Evolutionary conservation across 2,797 vertebrate species (phyloP), one percentile per base, ranked within the genome.

Genomic region (Hypotaenidia okinawae): DNA sequence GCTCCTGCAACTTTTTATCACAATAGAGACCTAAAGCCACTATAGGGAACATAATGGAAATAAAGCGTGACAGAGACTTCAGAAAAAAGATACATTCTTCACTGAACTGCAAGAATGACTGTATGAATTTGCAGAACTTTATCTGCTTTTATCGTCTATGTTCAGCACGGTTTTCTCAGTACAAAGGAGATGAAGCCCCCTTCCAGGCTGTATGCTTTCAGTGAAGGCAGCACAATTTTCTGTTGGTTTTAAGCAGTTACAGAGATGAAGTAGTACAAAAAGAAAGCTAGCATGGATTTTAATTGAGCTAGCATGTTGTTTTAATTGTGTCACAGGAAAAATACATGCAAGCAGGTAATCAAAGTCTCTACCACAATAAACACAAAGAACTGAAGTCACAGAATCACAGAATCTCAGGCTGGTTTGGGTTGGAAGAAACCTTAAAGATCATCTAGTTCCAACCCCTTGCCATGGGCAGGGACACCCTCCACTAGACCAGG

Each of bases 1-100:
- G 97, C 96, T 93, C 91, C 90, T 49, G 96, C 85, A 96, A 94
- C 95, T 97, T 90, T 76, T 7, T 59, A 89, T 5, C 62, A 73
- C 57, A 89, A 25, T 5, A 94, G 67, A 93, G 39, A 24, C 21
- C 24, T 17, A 35, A 63, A 80, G 72, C 67, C 58, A 87, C 76
- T 45, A 39, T 2, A 84, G 30, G 51, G 77, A 91, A 75, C 28
- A 41, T 67, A 75, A 82, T 3, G 25, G 64, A 94, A 82, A 91
- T 45, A 89, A 19, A 70, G 57, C 28, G 52, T 10, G 23, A 86
- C 24, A 69, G 39, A 55, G 16, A 88, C 58, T 84, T 83, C 10
- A 8, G 23, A 39, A 84, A 81, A 17, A 62, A 70, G 16, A 15
- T 2, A 6, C 13, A 61, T 35, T 81, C 21, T 72, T 75, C 39